phyloP scores from a whole-genome alignment of 2,888 invertebrate genomes.

The Drosophila eohydei region DNA sequence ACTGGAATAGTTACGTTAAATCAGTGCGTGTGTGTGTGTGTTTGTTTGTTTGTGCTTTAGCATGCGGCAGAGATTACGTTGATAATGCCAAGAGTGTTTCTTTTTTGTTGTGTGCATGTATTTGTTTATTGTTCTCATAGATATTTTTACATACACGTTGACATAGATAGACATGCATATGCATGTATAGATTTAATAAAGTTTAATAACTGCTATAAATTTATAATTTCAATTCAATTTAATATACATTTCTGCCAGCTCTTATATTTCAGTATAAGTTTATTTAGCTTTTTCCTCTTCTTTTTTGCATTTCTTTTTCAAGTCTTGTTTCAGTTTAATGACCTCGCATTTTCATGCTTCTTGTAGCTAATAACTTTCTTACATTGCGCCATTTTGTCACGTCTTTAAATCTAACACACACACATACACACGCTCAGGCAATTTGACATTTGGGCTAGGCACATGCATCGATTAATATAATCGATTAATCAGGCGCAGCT shows the following conservation, averaged over 20 bases:
- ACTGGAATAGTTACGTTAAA: conserved; percentile 76
- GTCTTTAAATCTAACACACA: conserved; percentile 14
- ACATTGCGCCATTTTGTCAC: conserved; percentile 21
- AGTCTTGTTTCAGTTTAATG: conserved; percentile 41
- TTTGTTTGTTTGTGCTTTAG: conserved; percentile 35
- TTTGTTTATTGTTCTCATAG: conserved; percentile 8
- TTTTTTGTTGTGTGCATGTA: conserved; percentile 35
- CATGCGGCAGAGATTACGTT: conserved; percentile 55
- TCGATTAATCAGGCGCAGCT: conserved; percentile 43
- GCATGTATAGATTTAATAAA: conserved; percentile 66
- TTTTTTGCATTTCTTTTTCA: conserved; percentile 4
- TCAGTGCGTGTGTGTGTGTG: conserved; percentile 53
- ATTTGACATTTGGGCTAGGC: conserved; percentile 21
- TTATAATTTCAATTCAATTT: conserved; percentile 25
- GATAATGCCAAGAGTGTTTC: conserved; percentile 50
- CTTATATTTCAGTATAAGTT: background rate
- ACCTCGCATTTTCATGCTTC: conserved; percentile 38
- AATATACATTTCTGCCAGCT: conserved; percentile 13
- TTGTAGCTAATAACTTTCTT: conserved; percentile 22
- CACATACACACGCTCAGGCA: background rate
- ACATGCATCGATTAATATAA: conserved; percentile 35
- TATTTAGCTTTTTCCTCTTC: background rate
- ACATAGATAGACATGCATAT: conserved; percentile 5
- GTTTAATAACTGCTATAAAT: conserved; percentile 45
- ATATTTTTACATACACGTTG: conserved; percentile 6